A percentile compares a stretch with the other conserved stretches of the same genome.
These are phyloP conservation scores for Mesorhabditis spiculigera DNA, from an alignment of 2,888 invertebrate species.

Conservation along the genomic window DNA sequence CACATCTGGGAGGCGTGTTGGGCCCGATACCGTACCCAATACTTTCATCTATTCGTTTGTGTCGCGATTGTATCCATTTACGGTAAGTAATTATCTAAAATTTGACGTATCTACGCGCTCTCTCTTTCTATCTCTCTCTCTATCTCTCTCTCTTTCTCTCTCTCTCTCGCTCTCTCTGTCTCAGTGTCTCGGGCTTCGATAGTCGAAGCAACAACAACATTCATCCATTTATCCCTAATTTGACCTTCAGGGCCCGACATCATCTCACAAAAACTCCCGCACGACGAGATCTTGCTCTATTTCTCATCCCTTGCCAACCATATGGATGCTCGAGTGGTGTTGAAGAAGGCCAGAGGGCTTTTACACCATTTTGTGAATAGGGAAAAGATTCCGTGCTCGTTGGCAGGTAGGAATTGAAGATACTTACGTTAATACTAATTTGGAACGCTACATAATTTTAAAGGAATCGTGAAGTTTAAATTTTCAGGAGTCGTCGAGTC, in stretches of 20 bases:
- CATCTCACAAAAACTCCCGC: slow-evolving; percentile 81
- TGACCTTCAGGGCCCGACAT: slow-evolving; percentile 69
- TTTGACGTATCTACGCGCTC: too few relatives aligned
- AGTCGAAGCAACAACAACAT: neutral
- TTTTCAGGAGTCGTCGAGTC: slow-evolving; percentile 22
- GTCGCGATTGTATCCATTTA: slow-evolving; percentile 88
- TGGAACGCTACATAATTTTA: too few relatives aligned
- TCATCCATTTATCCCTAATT: neutral
- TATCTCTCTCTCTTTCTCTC: too few relatives aligned
- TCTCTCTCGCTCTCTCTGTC: too few relatives aligned
- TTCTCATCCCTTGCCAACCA: slow-evolving; percentile 94
- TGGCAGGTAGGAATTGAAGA: slow-evolving; percentile 67
- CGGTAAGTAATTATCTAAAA: slow-evolving; percentile 49
- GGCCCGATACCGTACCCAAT: slow-evolving; percentile 91
- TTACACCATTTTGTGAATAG: slow-evolving; percentile 84
- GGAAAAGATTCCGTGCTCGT: slow-evolving; percentile 80
- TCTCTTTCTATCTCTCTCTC: too few relatives aligned
- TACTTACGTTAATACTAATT: too few relatives aligned
- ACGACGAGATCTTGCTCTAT: slow-evolving; percentile 89
- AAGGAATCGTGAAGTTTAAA: too few relatives aligned
- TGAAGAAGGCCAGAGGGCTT: slow-evolving; percentile 85
- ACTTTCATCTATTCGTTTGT: slow-evolving; percentile 90
- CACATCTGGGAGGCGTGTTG: slow-evolving; percentile 73
- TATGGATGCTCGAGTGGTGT: slow-evolving; percentile 86
- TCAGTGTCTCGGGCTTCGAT: too few relatives aligned